Percentiles rank a stretch among this genome's conserved stretches.
Evolutionary conservation across 2,888 invertebrate species (phyloP).

Genomic region (Panzeria rudis): DNA sequence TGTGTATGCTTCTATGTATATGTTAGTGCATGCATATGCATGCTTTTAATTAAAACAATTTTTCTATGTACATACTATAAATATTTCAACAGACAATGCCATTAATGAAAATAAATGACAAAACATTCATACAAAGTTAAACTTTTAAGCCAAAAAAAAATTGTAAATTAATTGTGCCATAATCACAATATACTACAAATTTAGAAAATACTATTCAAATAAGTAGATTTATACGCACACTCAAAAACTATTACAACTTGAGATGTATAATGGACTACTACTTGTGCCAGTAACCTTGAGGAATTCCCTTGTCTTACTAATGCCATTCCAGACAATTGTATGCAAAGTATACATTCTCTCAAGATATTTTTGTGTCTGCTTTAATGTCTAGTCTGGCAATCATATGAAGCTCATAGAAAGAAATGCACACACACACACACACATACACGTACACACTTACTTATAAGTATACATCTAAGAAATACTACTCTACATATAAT

Average conservation of each 20-base stretch:
- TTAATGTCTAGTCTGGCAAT: constrained; percentile 57
- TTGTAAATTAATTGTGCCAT: background rate
- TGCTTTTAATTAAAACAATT: constrained; percentile 47
- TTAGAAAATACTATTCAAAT: background rate
- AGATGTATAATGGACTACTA: constrained; percentile 48
- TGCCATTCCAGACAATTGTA: constrained; percentile 44
- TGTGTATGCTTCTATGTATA: background rate
- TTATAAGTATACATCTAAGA: constrained; percentile 21
- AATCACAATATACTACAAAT: background rate
- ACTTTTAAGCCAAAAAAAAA: background rate
- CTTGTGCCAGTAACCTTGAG: constrained; percentile 79
- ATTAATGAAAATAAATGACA: background rate
- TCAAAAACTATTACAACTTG: constrained; percentile 48
- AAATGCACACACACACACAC: constrained; percentile 17
- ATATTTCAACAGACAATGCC: background rate
- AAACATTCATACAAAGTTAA: background rate
- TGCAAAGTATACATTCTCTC: constrained; percentile 53
- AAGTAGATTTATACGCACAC: constrained; percentile 33
- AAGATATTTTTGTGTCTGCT: constrained; percentile 66
- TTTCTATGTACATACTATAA: background rate
- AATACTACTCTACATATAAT: constrained; percentile 27
- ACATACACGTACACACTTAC: constrained; percentile 16
- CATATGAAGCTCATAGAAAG: constrained; percentile 56
- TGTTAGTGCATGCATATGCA: constrained; percentile 45
- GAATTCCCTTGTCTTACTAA: constrained; percentile 77